These are phyloP conservation scores for Leucophora obtusa DNA, from an alignment of 2,888 invertebrate species.

Conservation along the genomic window DNA sequence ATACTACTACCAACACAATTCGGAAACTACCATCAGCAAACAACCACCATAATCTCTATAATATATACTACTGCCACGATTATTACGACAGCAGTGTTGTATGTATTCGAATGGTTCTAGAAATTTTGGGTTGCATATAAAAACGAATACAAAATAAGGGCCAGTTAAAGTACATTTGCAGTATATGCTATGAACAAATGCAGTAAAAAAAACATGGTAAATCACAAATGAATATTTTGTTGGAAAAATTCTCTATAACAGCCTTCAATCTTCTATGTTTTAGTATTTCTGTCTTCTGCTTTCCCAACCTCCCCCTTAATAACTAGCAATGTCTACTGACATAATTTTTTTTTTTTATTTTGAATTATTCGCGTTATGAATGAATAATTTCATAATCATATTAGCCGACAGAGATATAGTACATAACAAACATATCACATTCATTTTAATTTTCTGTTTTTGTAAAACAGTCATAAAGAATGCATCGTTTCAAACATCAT, in stretches of 20 bases:
- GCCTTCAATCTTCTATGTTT: slow-evolving; percentile 23
- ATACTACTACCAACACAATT: background rate
- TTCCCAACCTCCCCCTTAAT: background rate
- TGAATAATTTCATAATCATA: slow-evolving; percentile 74
- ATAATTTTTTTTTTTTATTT: slow-evolving; percentile 12
- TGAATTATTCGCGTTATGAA: slow-evolving; percentile 67
- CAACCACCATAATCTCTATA: slow-evolving; percentile 42
- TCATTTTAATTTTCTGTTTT: background rate
- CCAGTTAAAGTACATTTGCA: slow-evolving; percentile 13
- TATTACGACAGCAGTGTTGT: slow-evolving; percentile 15
- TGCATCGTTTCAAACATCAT: no score
- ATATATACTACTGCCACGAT: slow-evolving; percentile 37
- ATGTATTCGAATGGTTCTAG: background rate
- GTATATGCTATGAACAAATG: slow-evolving; percentile 8
- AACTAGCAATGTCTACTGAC: slow-evolving; percentile 23
- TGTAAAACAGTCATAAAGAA: no score
- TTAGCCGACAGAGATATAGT: slow-evolving; percentile 57
- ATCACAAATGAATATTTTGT: slow-evolving; percentile 30
- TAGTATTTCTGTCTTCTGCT: background rate
- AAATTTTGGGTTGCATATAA: no score
- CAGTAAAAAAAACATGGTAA: slow-evolving; percentile 31
- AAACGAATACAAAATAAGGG: slow-evolving; percentile 28
- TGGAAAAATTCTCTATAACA: slow-evolving; percentile 15
- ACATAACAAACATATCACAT: background rate
- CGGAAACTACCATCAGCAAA: slow-evolving; percentile 3